These are phyloP conservation scores for Eilema depressum DNA, from an alignment of 2,888 invertebrate genomes.

Conservation along the genomic window DNA sequence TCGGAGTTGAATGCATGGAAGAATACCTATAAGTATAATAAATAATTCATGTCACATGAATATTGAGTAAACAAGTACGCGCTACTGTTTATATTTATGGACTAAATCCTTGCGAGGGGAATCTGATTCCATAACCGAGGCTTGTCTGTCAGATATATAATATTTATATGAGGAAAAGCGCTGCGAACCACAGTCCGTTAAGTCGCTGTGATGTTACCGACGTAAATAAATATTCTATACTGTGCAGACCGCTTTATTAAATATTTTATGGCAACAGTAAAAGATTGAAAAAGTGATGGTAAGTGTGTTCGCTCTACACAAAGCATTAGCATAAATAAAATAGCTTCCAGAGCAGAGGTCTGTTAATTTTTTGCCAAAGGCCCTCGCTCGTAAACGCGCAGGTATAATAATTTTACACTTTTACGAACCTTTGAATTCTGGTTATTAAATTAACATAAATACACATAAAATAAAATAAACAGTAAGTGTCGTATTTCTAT, in stretches of 20 bases:
- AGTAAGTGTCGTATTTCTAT: not conserved
- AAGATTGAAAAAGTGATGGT: slow-evolving; percentile 24
- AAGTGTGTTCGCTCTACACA: slow-evolving; percentile 12
- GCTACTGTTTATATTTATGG: slow-evolving; percentile 51
- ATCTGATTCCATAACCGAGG: slow-evolving; percentile 57
- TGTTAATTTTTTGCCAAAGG: slow-evolving; percentile 16
- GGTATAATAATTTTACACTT: slow-evolving; percentile 14
- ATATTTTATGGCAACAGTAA: slow-evolving; percentile 36
- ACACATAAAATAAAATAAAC: not conserved
- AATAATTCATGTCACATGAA: slow-evolving; percentile 50
- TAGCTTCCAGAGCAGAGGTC: slow-evolving; percentile 14
- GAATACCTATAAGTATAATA: slow-evolving; percentile 24
- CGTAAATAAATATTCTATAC: slow-evolving; percentile 35
- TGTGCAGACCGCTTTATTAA: slow-evolving; percentile 31
- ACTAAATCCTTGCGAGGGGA: slow-evolving; percentile 53
- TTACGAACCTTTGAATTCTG: slow-evolving; percentile 3
- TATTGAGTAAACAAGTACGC: slow-evolving; percentile 41
- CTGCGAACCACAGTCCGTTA: slow-evolving; percentile 25
- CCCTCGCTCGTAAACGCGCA: slow-evolving; percentile 2
- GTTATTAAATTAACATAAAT: slow-evolving; percentile 15
- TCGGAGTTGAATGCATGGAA: not conserved
- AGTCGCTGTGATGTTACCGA: slow-evolving; percentile 26
- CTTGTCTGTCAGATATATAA: slow-evolving; percentile 58
- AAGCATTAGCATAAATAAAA: slow-evolving; percentile 26
- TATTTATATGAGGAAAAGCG: slow-evolving; percentile 59